phyloP scores from a whole-genome alignment of 2,113 vertebrate genomes.

The Rhinopomastus cyanomelas region DNA sequence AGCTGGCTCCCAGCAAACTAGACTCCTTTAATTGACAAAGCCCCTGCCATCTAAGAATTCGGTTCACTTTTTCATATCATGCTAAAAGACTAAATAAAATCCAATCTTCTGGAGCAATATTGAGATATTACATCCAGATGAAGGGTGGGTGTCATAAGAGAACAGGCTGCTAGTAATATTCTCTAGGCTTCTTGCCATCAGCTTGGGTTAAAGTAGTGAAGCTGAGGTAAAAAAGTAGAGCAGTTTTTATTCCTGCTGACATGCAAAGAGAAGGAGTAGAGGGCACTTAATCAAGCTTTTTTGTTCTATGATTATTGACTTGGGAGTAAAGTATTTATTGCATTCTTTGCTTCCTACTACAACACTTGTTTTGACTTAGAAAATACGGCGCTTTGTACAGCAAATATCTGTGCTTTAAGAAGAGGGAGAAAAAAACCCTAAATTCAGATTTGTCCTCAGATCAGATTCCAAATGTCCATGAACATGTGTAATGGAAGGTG shows the following conservation, averaged over 20 bases:
- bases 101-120: constrained; percentile 73
- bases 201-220: constrained; percentile 55
- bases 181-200: constrained; percentile 73
- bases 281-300: constrained; percentile 22
- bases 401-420: constrained; percentile 20
- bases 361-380: constrained; percentile 55
- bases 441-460: background rate
- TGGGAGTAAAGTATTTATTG: constrained; percentile 62
- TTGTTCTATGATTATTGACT: constrained; percentile 48
- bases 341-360: constrained; percentile 65
- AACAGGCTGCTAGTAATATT: constrained; percentile 71
- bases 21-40: constrained; percentile 58
- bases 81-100: constrained; percentile 74
- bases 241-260: constrained; percentile 51
- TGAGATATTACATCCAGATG: constrained; percentile 77
- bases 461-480: constrained; percentile 27
- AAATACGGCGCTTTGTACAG: constrained; percentile 28
- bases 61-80: constrained; percentile 66
- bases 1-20: constrained; percentile 41
- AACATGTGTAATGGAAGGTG: constrained; percentile 43
- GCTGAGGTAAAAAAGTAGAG: constrained; percentile 46
- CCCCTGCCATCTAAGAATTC: constrained; percentile 62
- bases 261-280: constrained; percentile 22
- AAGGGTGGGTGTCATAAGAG: constrained; percentile 68
- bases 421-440: background rate